phyloP scores from a whole-genome alignment of 2,113 vertebrate genomes.

The Smithornis capensis region DNA sequence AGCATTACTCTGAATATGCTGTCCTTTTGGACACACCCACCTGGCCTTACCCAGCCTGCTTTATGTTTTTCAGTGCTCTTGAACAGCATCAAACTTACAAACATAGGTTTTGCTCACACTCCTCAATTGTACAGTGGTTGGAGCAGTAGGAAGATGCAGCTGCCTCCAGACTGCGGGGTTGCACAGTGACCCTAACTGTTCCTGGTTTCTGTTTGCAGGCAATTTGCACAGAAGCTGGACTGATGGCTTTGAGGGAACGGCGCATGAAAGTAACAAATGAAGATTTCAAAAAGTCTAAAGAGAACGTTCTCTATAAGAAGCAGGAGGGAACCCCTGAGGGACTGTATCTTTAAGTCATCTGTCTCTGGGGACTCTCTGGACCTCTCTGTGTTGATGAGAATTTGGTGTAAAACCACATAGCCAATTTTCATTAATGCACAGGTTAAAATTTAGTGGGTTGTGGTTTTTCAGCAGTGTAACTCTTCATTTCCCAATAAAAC shows the following conservation, averaged over 20 bases:
- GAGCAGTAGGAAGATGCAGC: background rate
- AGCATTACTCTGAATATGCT: background rate
- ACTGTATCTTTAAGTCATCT: slow-evolving; percentile 77
- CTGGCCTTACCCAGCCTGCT: background rate
- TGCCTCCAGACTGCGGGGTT: background rate
- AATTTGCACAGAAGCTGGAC: slow-evolving; percentile 96
- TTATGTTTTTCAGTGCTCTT: background rate
- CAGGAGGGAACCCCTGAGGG: slow-evolving; percentile 98
- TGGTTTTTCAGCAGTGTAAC: background rate
- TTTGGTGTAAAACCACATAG: background rate
- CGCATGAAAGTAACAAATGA: slow-evolving; percentile 99
- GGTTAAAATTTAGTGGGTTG: background rate
- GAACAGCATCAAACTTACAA: background rate
- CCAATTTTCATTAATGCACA: background rate
- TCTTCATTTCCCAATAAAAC: slow-evolving; percentile 68
- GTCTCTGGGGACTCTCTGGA: background rate
- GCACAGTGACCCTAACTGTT: background rate
- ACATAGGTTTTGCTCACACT: background rate
- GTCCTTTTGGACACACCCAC: background rate
- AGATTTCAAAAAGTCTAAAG: slow-evolving; percentile 99
- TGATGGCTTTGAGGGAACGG: slow-evolving; percentile 94
- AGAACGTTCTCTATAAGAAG: slow-evolving; percentile 98
- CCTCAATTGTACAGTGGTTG: fast-evolving
- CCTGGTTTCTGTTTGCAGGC: slow-evolving; percentile 75
- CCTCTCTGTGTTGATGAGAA: background rate